Evolutionary conservation across 23 tunicate genomes (phyloP), one percentile per base, ranked within the genome.

Genomic region (Pegea sp.): DNA sequence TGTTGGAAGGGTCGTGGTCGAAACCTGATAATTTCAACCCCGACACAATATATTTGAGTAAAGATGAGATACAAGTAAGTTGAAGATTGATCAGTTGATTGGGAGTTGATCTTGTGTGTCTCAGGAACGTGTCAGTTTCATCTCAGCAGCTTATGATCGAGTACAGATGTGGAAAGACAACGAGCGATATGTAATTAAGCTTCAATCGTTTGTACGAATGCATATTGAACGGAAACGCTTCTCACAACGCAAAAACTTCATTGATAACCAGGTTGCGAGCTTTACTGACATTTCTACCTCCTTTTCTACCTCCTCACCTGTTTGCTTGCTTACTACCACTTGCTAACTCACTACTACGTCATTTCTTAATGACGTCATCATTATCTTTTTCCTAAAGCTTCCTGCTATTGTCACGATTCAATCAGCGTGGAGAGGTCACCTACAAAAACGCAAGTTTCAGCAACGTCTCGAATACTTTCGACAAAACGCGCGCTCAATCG

Each of bases 111-210:
- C 20, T 56, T 28, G 21, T 46, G 23, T 62, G 27, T 13, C 48
- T 22, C 50, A 84, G 95, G 95, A 73, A 43, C 65, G 76, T 49
- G 63, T 84, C 38, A 63, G 62, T 28, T 69, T 84, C 76, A 84
- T 84, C 20, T 74, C 95, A 0, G 74, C 84, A 16, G 95, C 95
- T 19, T 84, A 84, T 64, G 95, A 84, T 54, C 43, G 95, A 29
- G 84, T 76, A 2, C 76, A 84, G 51, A 51, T 84, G 25, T 89
- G 78, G 81, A 60, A 73, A 44, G 81, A 77, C 31, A 65, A 77
- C 50, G 98, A 71, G 67, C 63, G 67, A 32, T 50, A 67, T 32
- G 67, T 89, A 26, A 52, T 89, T 22, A 76, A 77, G 62, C 53
- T 89, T 4, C 98, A 89, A 57, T 62, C 98, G 0, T 77, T 50